These are phyloP conservation scores for Thamnophis sirtalis DNA, from an alignment of 2,113 vertebrate species.

Conservation along the genomic window DNA sequence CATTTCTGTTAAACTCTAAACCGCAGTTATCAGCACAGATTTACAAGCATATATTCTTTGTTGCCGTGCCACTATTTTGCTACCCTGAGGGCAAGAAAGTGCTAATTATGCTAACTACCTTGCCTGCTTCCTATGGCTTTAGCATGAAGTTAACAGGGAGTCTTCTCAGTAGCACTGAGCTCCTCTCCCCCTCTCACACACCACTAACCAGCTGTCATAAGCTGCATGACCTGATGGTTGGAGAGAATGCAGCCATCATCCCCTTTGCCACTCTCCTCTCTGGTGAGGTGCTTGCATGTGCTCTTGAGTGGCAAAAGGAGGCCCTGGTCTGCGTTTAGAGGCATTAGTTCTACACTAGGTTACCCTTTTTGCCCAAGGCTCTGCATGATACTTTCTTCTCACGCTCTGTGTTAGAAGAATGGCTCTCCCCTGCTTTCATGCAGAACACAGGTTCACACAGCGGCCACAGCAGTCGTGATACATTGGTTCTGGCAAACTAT, in stretches of 20 bases:
- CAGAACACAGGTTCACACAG: background rate
- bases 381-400: background rate
- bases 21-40: conserved; percentile 47
- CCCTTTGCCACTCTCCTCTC: background rate
- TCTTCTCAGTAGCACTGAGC: background rate
- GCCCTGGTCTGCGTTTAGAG: background rate
- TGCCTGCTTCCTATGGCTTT: background rate
- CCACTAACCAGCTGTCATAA: background rate
- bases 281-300: background rate
- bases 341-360: background rate
- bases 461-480: background rate
- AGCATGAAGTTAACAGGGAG: background rate
- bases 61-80: background rate
- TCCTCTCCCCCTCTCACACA: background rate
- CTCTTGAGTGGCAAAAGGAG: background rate
- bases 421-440: background rate
- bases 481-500: conserved; percentile 8
- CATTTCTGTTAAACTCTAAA: conserved; percentile 58
- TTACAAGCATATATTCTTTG: conserved; percentile 24
- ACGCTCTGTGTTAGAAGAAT: background rate
- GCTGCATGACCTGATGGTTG: background rate
- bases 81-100: background rate
- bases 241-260: background rate
- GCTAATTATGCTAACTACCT: fast-evolving
- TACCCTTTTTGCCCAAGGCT: background rate